Percentiles rank a stretch among this genome's conserved stretches.
Evolutionary conservation across 2,888 invertebrate species (phyloP).

Genomic region (Dorcus hopei): DNA sequence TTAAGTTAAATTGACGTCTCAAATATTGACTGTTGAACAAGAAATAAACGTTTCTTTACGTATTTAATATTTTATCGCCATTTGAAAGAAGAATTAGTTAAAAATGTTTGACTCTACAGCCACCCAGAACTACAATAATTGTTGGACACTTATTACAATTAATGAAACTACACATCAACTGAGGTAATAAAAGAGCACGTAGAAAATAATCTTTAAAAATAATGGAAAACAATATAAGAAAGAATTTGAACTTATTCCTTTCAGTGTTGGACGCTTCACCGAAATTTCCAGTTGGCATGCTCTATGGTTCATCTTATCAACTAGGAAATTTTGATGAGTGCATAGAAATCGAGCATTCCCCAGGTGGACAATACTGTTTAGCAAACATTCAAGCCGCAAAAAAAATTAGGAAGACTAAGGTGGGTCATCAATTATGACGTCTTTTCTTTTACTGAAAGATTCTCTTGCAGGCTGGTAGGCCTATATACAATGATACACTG

Average conservation of each 20-base stretch:
- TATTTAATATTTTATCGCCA: too few relatives aligned
- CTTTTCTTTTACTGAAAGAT: neutral
- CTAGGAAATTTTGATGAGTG: slow-evolving; percentile 76
- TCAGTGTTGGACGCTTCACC: slow-evolving; percentile 73
- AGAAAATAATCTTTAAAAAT: too few relatives aligned
- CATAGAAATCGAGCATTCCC: slow-evolving; percentile 44
- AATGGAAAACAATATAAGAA: too few relatives aligned
- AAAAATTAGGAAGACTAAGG: slow-evolving; percentile 6
- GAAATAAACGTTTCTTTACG: too few relatives aligned
- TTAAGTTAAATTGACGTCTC: too few relatives aligned
- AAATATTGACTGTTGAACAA: too few relatives aligned
- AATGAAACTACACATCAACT: too few relatives aligned
- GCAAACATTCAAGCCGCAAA: slow-evolving; percentile 48
- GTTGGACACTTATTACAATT: too few relatives aligned
- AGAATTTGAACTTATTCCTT: slow-evolving; percentile 26
- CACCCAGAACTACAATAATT: too few relatives aligned
- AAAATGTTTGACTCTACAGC: too few relatives aligned
- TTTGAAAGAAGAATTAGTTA: too few relatives aligned
- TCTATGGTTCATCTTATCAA: slow-evolving; percentile 66
- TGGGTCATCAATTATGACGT: neutral
- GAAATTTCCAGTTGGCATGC: slow-evolving; percentile 65
- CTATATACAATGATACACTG: slow-evolving; percentile 38
- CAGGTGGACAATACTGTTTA: slow-evolving; percentile 66
- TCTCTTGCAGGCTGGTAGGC: slow-evolving; percentile 19
- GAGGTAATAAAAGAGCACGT: too few relatives aligned